These are phyloP conservation scores for Lasiurus borealis DNA, from an alignment of 2,113 vertebrate genomes.

Conservation along the genomic window DNA sequence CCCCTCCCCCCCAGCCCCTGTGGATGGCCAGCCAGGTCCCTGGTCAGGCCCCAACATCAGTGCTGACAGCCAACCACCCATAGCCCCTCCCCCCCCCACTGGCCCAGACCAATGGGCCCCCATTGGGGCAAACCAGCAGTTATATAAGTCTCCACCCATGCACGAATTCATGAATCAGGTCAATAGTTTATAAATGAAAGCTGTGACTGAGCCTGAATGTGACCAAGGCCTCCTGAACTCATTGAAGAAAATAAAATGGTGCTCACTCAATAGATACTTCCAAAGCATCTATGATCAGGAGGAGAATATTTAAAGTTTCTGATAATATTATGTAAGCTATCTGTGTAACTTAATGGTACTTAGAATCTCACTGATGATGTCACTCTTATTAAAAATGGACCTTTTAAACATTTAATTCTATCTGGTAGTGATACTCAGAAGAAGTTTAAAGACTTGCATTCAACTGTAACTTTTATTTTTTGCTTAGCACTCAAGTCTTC, in stretches of 20 bases:
- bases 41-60: too few species aligned
- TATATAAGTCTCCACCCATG: too few species aligned
- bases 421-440: neutral
- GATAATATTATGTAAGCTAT: neutral
- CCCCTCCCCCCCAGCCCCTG: too few species aligned
- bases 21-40: too few species aligned
- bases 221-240: neutral
- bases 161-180: too few species aligned
- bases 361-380: neutral
- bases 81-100: too few species aligned
- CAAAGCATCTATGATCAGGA: neutral
- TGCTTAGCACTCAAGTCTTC: neutral
- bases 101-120: too few species aligned
- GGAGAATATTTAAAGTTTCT: neutral
- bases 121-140: too few species aligned
- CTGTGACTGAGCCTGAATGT: neutral
- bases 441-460: neutral
- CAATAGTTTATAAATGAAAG: neutral
- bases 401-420: neutral
- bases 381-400: neutral
- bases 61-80: too few species aligned
- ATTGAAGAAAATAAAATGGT: slow-evolving; percentile 12
- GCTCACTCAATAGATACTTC: neutral
- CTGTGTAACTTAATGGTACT: neutral
- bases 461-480: neutral